phyloP scores from a whole-genome alignment of 1,140 invertebrate genomes.

The Drosophila yakuba region DNA sequence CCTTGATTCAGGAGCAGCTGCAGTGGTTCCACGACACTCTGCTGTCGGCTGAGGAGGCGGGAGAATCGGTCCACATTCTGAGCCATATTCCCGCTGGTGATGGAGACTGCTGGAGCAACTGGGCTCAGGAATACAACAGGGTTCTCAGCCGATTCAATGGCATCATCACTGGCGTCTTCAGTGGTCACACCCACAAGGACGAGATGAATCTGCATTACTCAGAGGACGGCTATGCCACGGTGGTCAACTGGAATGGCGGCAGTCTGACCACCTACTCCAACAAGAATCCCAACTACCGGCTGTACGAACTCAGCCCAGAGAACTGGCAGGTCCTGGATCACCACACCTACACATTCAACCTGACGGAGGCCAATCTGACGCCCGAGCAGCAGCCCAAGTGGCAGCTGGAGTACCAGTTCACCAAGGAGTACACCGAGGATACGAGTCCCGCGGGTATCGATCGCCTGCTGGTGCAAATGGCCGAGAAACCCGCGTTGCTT shows the following conservation, averaged over 20 bases:
- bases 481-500: conserved; percentile 51
- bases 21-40: conserved; percentile 91
- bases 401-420: conserved; percentile 89
- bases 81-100: conserved; percentile 92
- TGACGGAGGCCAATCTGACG: conserved; percentile 90
- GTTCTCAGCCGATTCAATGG: conserved; percentile 85
- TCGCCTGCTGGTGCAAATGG: conserved; percentile 86
- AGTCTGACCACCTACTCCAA: conserved; percentile 88
- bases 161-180: conserved; percentile 91
- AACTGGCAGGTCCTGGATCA: conserved; percentile 89
- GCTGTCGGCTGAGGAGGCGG: conserved; percentile 88
- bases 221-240: conserved; percentile 84
- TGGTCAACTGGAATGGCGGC: conserved; percentile 91
- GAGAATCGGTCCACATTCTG: conserved; percentile 92
- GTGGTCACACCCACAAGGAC: conserved; percentile 92
- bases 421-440: conserved; percentile 61
- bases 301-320: conserved; percentile 88
- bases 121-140: conserved; percentile 87
- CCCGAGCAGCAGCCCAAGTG: conserved; percentile 86
- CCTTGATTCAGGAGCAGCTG: conserved; percentile 86
- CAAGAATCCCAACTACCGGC: conserved; percentile 92
- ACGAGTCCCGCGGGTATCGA: conserved; percentile 85
- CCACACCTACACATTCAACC: conserved; percentile 91
- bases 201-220: conserved; percentile 89
- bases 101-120: conserved; percentile 88